Evolutionary conservation across 2,797 vertebrate genomes (phyloP), one percentile per base, ranked within the genome.

Genomic region (Peromyscus aztecus): DNA sequence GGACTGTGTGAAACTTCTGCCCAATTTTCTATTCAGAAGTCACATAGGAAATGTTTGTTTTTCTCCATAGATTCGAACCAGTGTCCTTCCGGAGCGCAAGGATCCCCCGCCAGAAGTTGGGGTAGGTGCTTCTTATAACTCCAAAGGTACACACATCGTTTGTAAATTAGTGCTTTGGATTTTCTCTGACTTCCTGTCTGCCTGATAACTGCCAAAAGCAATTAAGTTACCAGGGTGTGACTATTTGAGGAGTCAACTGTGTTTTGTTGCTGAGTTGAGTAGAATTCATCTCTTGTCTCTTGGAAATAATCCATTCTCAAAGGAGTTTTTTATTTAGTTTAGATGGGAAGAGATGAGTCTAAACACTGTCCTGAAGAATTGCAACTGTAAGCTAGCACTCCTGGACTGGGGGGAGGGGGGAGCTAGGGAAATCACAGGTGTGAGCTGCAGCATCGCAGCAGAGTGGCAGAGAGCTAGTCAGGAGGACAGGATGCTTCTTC

Each of bases 51-150:
- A 94, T 93, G 4, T 90, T 96, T 98, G 3, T 46, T 97, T 96
- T 85, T 96, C 57, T 97, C 57, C 83, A 0, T 77, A 99, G 99
- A 98, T 99, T 94, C 97, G 95, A 46, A 98, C 98, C 93, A 98
- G 97, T 89, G 97, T 98, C 96, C 88, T 98, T 34, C 96, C 97
- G 89, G 98, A 99, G 90, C 97, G 97, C 59, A 98, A 98, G 97
- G 99, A 99, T 37, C 67, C 97, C 65, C 98, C 97, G 67, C 88
- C 98, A 91, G 98, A 99, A 97, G 96, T 76, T 95, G 99, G 98
- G 97, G 99, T 99, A 98, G 98, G 98, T 83, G 84, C 89, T 76
- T 96, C 31, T 81, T 52, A 2, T 61, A n/a, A 71, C 93, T 46
- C 34, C 71, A 49, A 69, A 77, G 37, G 43, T 11, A 37, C 46